Evolutionary conservation across 2,797 vertebrate species (phyloP).

Genomic region (Borostomias antarcticus): DNA sequence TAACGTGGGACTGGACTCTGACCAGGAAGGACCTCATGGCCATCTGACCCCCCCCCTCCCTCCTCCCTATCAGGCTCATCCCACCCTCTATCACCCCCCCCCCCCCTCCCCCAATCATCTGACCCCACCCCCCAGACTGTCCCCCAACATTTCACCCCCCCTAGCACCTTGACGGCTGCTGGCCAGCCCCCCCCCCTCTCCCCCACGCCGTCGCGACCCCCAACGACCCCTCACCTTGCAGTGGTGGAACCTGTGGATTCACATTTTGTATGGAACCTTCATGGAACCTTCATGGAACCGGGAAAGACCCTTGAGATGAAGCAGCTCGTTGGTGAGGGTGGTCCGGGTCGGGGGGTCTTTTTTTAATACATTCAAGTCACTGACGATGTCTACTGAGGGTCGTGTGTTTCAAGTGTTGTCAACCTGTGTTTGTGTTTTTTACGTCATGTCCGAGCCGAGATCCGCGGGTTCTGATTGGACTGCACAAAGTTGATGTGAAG

Average conservation of each 20-base stretch:
- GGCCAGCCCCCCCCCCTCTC: background rate
- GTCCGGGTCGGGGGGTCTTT: too few relatives aligned
- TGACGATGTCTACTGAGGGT: background rate
- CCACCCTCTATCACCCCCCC: background rate
- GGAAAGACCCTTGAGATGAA: too few relatives aligned
- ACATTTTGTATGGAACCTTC: too few relatives aligned
- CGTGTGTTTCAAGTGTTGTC: background rate
- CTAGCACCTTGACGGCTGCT: background rate
- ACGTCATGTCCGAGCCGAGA: too few relatives aligned
- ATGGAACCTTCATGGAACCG: too few relatives aligned
- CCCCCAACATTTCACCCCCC: too few relatives aligned
- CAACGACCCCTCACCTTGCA: too few relatives aligned
- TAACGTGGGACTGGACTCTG: conserved; percentile 84
- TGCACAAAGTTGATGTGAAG: background rate
- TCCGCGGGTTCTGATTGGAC: conserved; percentile 10
- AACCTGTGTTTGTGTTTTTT: background rate
- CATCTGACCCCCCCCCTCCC: conserved; percentile 73
- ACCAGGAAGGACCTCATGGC: conserved; percentile 76
- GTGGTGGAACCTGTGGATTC: background rate
- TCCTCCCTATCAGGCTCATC: background rate
- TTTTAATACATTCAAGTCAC: background rate
- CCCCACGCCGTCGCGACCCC: too few relatives aligned
- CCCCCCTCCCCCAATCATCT: background rate
- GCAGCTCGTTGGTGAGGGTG: too few relatives aligned
- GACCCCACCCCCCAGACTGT: too few relatives aligned